phyloP scores from a whole-genome alignment of 2,797 vertebrate species.

The Falco naumanni region DNA sequence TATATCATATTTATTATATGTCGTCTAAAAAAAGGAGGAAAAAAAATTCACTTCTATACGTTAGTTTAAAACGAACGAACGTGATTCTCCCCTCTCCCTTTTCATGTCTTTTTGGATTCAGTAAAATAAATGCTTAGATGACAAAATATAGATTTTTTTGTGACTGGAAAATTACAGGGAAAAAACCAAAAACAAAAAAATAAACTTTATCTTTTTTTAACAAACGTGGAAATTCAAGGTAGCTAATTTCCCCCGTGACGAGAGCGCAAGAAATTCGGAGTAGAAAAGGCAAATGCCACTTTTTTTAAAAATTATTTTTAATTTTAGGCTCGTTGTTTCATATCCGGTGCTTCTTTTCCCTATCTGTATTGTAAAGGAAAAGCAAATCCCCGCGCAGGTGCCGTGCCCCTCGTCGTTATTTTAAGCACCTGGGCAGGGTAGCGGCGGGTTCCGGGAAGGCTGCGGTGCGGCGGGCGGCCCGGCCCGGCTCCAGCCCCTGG shows the following conservation, averaged over 20 bases:
- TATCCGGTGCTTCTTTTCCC: neutral
- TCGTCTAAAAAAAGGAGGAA: conserved; percentile 72
- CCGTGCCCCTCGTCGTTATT: neutral
- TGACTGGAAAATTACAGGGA: conserved; percentile 67
- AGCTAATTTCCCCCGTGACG: conserved; percentile 72
- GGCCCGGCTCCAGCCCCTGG: neutral
- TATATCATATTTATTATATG: conserved; percentile 89
- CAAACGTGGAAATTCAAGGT: conserved; percentile 70
- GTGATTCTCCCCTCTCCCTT: conserved; percentile 66
- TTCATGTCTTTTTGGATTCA: conserved; percentile 81
- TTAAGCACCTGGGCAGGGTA: neutral
- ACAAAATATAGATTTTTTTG: conserved; percentile 75
- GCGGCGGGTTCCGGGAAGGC: neutral
- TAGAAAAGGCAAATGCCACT: conserved; percentile 19
- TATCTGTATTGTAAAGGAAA: conserved; percentile 15
- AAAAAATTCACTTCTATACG: conserved; percentile 78
- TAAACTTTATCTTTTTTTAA: conserved; percentile 86
- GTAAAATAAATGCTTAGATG: conserved; percentile 85
- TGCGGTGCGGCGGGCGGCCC: too few relatives aligned
- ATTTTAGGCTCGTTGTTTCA: neutral
- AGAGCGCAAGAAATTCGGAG: neutral
- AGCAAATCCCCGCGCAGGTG: neutral
- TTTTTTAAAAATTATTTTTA: neutral
- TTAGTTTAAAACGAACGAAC: conserved; percentile 72
- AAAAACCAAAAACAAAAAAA: conserved; percentile 49